Evolutionary conservation across 2,888 invertebrate genomes (phyloP).

Genomic region (Drosophila merina): DNA sequence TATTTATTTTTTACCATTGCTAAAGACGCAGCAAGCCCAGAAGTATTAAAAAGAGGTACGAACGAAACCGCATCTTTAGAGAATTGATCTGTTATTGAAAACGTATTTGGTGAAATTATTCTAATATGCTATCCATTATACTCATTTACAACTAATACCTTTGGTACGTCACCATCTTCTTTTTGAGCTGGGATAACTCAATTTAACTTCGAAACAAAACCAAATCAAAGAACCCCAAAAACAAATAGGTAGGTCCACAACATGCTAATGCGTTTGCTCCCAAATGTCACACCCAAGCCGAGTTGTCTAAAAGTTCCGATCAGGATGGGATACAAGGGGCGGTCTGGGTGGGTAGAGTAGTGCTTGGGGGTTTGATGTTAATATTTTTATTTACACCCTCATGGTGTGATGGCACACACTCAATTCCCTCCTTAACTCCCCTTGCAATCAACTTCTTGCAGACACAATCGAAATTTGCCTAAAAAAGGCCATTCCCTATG

Average conservation of each 20-base stretch:
- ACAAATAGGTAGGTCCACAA: conserved; percentile 60
- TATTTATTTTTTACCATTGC: background rate
- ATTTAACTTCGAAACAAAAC: conserved; percentile 58
- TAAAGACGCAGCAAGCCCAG: background rate
- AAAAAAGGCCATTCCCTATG: conserved; percentile 66
- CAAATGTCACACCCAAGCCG: conserved; percentile 53
- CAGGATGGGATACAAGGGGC: conserved; percentile 17
- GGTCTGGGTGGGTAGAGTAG: conserved; percentile 20
- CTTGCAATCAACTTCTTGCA: conserved; percentile 54
- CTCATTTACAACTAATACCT: background rate
- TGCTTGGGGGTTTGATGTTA: conserved; percentile 57
- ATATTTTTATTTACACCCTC: conserved; percentile 81
- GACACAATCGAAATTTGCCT: conserved; percentile 71
- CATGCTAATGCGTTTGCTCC: conserved; percentile 73
- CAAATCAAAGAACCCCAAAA: conserved; percentile 38
- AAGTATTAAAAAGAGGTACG: background rate
- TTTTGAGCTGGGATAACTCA: conserved; percentile 80
- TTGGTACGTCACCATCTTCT: background rate
- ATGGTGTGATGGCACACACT: conserved; percentile 54
- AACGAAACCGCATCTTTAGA: too few relatives aligned
- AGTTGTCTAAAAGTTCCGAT: conserved; percentile 18
- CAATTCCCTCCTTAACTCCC: conserved; percentile 44
- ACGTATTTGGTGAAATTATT: background rate
- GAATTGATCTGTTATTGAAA: background rate
- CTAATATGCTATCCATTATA: background rate